Evolutionary conservation across 2,113 vertebrate genomes (phyloP).

Genomic region (Cercopithecus mona): DNA sequence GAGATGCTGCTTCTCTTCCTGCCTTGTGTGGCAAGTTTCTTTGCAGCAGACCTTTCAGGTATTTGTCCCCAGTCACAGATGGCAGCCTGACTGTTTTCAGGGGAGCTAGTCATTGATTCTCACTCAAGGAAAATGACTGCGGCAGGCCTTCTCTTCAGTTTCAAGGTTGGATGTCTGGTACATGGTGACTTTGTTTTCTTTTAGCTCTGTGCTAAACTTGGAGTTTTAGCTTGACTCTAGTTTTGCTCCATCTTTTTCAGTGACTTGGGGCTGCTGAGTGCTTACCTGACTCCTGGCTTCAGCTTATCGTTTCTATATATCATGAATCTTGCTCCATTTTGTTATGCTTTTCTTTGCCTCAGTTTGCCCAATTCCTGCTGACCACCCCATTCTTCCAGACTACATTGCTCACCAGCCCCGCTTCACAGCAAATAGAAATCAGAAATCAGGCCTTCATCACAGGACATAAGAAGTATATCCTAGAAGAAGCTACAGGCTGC

Average conservation of each 20-base stretch:
- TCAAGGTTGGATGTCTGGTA: not conserved
- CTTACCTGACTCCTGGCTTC: not conserved
- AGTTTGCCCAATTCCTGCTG: not conserved
- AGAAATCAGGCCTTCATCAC: not conserved
- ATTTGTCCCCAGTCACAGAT: not conserved
- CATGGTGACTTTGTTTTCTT: not conserved
- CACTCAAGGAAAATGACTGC: not conserved
- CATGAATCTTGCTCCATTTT: not conserved
- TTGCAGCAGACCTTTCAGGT: slow-evolving; percentile 5
- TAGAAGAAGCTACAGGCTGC: not conserved
- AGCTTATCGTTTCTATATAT: not conserved
- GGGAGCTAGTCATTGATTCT: slow-evolving; percentile 14
- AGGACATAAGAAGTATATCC: not conserved
- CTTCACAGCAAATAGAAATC: not conserved
- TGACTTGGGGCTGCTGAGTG: not conserved
- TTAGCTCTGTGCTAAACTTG: slow-evolving; percentile 25
- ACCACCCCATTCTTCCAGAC: not conserved
- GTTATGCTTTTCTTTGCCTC: not conserved
- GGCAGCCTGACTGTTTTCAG: not conserved
- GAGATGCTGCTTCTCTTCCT: slow-evolving; percentile 13
- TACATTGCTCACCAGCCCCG: not conserved
- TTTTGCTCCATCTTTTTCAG: not conserved
- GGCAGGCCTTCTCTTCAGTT: not conserved
- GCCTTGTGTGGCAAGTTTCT: not conserved
- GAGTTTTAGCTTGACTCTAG: slow-evolving; percentile 20